Evolutionary conservation across 2,113 vertebrate genomes (phyloP).

Genomic region (human): DNA sequence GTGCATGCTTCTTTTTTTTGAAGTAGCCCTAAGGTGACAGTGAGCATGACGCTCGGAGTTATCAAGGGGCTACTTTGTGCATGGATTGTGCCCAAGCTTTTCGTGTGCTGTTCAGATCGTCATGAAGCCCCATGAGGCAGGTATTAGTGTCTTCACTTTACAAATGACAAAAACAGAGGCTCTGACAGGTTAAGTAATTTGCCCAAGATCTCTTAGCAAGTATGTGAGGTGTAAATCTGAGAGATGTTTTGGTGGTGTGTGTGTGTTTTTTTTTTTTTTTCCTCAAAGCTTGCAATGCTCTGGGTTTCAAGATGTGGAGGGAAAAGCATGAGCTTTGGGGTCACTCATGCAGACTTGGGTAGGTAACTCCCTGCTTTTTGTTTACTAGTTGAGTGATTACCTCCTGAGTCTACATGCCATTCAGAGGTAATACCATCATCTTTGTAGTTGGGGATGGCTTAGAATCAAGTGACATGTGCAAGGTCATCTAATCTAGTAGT

Average conservation of each 20-base stretch:
- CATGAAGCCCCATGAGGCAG: rapidly evolving
- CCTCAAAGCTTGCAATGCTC: not conserved
- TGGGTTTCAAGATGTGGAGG: not conserved
- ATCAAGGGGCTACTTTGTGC: not conserved
- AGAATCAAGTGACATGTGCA: not conserved
- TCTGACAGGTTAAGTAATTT: not conserved
- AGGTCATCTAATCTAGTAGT: not conserved
- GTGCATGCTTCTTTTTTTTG: not conserved
- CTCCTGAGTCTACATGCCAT: not conserved
- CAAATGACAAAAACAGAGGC: not conserved
- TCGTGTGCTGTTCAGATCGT: not conserved
- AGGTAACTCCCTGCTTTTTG: not conserved
- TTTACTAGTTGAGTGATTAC: not conserved
- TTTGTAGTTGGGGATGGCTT: not conserved
- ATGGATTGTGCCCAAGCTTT: not conserved
- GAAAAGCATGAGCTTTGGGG: not conserved
- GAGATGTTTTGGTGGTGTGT: no score
- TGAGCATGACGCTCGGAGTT: not conserved
- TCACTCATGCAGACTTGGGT: not conserved
- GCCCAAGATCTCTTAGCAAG: not conserved
- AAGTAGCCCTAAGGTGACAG: not conserved
- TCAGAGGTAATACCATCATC: not conserved
- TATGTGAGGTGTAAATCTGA: not conserved
- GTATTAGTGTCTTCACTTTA: not conserved
- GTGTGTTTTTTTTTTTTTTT: not conserved